Conservation (phyloP, 2,797 vertebrate species). For the Sebastes cheni region DNA sequence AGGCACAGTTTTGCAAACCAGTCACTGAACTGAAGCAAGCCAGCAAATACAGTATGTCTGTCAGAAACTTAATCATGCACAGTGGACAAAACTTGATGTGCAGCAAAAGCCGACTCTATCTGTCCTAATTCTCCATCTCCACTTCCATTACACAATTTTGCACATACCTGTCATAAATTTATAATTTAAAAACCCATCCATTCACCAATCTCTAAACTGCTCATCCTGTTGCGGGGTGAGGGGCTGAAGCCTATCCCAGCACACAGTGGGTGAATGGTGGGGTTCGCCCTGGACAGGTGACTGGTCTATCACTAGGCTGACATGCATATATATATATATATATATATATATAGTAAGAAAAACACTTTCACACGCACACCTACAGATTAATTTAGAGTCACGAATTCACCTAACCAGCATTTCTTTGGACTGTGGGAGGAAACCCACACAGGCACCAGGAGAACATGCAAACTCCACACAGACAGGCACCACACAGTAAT, state of each 20-base stretch:
- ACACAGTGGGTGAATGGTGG: not conserved
- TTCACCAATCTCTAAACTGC: not conserved
- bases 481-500: not conserved
- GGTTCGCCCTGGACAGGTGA: not conserved
- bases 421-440: slow-evolving; percentile 41
- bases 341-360: not conserved
- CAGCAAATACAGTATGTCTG: not conserved
- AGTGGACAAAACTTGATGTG: not conserved
- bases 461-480: slow-evolving; percentile 28
- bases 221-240: not conserved
- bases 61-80: not conserved
- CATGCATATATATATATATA: not conserved
- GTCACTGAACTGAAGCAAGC: not conserved
- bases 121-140: not conserved
- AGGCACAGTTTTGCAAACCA: not conserved
- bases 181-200: not conserved
- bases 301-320: not conserved
- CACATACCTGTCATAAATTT: not conserved
- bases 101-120: not conserved
- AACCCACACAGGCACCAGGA: slow-evolving; percentile 45
- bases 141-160: not conserved
- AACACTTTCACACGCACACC: slow-evolving; percentile 12
- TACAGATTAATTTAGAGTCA: slow-evolving; percentile 40
- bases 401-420: slow-evolving; percentile 27
- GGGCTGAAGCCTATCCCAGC: not conserved